Evolutionary conservation across 2,888 invertebrate genomes (phyloP), one percentile per base, ranked within the genome.

Genomic region (Chironomus tentans): DNA sequence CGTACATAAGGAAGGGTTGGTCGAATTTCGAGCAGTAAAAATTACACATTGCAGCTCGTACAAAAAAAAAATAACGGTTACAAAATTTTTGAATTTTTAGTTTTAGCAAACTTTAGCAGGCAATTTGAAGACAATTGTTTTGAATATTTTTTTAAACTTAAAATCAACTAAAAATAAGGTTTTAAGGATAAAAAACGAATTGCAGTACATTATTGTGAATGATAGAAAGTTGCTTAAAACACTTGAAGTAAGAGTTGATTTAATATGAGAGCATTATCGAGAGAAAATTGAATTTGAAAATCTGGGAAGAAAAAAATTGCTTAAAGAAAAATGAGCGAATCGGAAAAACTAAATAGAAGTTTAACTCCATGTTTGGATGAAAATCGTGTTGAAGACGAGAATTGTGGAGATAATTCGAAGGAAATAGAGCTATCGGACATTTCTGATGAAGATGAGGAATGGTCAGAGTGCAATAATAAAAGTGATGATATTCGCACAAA

Each of bases 341-440:
- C 38, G 18, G 56, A 56, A 56, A 56, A 56, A 56, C n/a, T 18
- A 18, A 56, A 56, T 82, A 85, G 91, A 77, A 90, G 90, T 78
- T 91, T 91, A 81, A 91, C 91, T 73, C 91, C 91, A 0, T 90
- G 91, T 79, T 85, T 91, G 75, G 91, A 91, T 82, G 91, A 91
- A 81, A 87, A 87, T 78, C 28, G 80, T 81, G 38, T 28, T 12
- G 70, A 78, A 12, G 79, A 79, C 77, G 82, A 80, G 48, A 80
- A 76, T 38, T 79, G 80, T 22, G 79, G 79, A 24, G 79, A 78
- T 2, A 82, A 82, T 12, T 56, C 76, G 7, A 69, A 76, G 22
- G 65, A 76, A 65, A 65, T 70, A 12, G 65, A 47, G 21, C 50
- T 68, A 21, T 70, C 70, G 4, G 76, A 76, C 24, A 76, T 76